Conservation (phyloP, 2,113 vertebrate species). For the Pyrgilauda ruficollis region DNA sequence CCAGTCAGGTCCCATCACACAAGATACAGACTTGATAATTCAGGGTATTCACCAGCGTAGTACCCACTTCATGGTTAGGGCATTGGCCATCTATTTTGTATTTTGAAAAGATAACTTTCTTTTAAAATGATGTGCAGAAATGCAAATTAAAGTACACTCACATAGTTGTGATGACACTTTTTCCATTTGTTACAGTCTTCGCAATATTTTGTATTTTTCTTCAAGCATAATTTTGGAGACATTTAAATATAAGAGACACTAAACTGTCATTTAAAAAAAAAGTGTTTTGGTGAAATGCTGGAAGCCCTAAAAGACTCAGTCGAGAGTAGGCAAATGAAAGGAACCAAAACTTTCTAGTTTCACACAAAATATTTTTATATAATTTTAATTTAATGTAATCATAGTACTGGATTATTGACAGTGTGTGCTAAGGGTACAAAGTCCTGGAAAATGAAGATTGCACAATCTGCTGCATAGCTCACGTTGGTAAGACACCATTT, state of each 20-base stretch:
- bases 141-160: conserved; percentile 48
- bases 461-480: not conserved
- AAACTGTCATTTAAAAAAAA: conserved; percentile 47
- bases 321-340: not conserved
- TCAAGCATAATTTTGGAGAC: conserved; percentile 48
- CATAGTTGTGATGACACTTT: conserved; percentile 56
- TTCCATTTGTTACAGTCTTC: conserved; percentile 39
- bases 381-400: conserved; percentile 21
- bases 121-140: conserved; percentile 34
- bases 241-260: conserved; percentile 54
- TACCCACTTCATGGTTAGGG: not conserved
- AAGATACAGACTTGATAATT: not conserved
- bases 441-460: not conserved
- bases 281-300: conserved; percentile 43
- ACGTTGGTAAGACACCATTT: not conserved
- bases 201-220: conserved; percentile 66
- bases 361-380: conserved; percentile 22
- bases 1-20: not conserved
- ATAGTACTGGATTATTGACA: not conserved
- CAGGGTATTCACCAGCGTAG: not conserved
- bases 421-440: not conserved
- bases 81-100: not conserved
- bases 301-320: conserved; percentile 32
- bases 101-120: conserved; percentile 41
- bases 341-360: conserved; percentile 41